These are phyloP conservation scores for Drosophila peninsularis DNA, from an alignment of 2,888 invertebrate species.

Conservation along the genomic window DNA sequence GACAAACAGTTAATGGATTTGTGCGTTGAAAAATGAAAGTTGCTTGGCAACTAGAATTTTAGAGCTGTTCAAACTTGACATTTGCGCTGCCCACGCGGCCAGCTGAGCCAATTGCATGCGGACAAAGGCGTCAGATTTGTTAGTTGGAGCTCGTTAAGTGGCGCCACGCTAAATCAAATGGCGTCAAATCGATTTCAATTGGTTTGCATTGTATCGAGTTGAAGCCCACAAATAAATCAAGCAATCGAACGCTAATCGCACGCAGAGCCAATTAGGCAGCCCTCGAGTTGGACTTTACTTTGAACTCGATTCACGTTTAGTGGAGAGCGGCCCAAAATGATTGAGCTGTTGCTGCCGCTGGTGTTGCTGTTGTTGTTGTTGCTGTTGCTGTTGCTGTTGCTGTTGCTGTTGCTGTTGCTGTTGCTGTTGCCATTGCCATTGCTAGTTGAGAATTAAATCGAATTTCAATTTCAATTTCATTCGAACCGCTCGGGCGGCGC, in stretches of 20 bases:
- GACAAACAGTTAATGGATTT: slow-evolving; percentile 73
- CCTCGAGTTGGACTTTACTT: slow-evolving; percentile 28
- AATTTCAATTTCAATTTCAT: slow-evolving; percentile 46
- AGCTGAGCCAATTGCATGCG: slow-evolving; percentile 6
- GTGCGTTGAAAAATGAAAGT: slow-evolving; percentile 70
- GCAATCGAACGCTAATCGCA: slow-evolving; percentile 75
- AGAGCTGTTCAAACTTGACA: slow-evolving; percentile 12
- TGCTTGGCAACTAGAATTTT: slow-evolving; percentile 44
- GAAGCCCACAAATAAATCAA: slow-evolving; percentile 56
- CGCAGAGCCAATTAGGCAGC: slow-evolving; percentile 42
- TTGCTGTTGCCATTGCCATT: slow-evolving; percentile 15
- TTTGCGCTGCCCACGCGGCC: slow-evolving; percentile 1
- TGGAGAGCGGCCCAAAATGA: slow-evolving; percentile 5
- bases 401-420: slow-evolving; percentile 20
- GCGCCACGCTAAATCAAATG: slow-evolving; percentile 27
- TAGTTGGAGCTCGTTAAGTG: slow-evolving; percentile 35
- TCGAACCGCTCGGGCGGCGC: slow-evolving; percentile 17
- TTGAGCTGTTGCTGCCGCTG: slow-evolving; percentile 25
- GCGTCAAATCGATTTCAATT: slow-evolving; percentile 30
- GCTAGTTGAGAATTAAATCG: slow-evolving; percentile 48
- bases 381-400: slow-evolving; percentile 17
- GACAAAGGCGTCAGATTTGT: slow-evolving; percentile 7
- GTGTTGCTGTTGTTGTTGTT: slow-evolving; percentile 21
- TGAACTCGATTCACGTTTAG: slow-evolving; percentile 14
- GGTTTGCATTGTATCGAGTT: slow-evolving; percentile 11